Evolutionary conservation across 2,113 vertebrate genomes (phyloP).

Genomic region (Diadophis punctatus): DNA sequence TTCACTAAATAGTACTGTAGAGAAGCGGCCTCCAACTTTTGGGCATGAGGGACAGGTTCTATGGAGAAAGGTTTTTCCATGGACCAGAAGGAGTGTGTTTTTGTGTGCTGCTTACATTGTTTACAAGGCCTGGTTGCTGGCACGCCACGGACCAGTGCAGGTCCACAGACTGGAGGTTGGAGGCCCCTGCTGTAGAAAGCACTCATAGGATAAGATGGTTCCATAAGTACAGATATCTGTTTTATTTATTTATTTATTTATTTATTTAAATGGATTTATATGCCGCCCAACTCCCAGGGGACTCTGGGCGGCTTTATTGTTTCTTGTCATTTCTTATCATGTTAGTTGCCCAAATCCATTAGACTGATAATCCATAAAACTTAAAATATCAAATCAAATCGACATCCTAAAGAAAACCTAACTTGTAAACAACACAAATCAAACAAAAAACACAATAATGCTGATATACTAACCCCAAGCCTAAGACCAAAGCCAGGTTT

Average conservation of each 20-base stretch:
- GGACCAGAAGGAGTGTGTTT: no score
- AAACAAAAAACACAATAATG: background rate
- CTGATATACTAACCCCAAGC: background rate
- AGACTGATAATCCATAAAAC: background rate
- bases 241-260: no score
- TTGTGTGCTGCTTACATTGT: no score
- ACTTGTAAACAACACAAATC: background rate
- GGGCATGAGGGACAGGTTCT: no score
- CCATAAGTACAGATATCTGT: background rate
- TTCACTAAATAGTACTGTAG: background rate
- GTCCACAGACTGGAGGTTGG: no score
- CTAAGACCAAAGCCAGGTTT: background rate
- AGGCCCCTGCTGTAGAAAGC: background rate
- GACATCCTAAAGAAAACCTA: background rate
- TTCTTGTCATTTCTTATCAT: background rate
- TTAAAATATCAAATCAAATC: background rate
- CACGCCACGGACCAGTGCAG: no score
- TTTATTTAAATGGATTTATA: no score
- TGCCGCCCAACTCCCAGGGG: no score
- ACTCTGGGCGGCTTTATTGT: no score
- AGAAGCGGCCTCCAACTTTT: no score
- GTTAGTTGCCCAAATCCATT: background rate
- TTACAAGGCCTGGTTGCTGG: no score
- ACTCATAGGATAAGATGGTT: background rate
- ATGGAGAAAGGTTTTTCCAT: no score